These are phyloP conservation scores for Bubo blakistoni DNA, from an alignment of 2,113 vertebrate species.

Conservation along the genomic window DNA sequence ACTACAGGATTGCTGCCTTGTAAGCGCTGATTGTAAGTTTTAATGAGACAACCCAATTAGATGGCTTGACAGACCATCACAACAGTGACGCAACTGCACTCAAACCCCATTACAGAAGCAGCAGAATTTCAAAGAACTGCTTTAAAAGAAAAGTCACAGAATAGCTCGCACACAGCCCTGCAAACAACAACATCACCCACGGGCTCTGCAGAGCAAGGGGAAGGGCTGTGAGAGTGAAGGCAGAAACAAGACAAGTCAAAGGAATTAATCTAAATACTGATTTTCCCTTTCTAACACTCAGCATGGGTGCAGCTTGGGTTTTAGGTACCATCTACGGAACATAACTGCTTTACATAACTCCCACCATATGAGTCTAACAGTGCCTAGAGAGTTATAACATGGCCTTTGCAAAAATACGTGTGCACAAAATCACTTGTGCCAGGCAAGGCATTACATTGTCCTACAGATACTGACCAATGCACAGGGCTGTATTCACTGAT, in stretches of 20 bases:
- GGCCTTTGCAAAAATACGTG: neutral
- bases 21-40: neutral
- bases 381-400: neutral
- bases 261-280: neutral
- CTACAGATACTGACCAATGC: neutral
- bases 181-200: conserved; percentile 58
- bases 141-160: conserved; percentile 58
- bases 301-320: neutral
- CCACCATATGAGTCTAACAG: accelerated
- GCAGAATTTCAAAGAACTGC: conserved; percentile 51
- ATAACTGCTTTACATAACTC: neutral
- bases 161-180: neutral
- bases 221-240: neutral
- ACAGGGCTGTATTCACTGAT: neutral
- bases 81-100: neutral
- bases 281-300: neutral
- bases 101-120: neutral
- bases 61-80: conserved; percentile 54
- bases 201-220: neutral
- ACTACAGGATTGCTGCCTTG: conserved; percentile 8
- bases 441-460: accelerated
- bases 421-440: neutral
- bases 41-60: conserved; percentile 60
- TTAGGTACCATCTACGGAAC: neutral
- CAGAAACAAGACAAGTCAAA: neutral